Evolutionary conservation across 2,113 vertebrate species (phyloP).

Genomic region (Bubo scandiacus): DNA sequence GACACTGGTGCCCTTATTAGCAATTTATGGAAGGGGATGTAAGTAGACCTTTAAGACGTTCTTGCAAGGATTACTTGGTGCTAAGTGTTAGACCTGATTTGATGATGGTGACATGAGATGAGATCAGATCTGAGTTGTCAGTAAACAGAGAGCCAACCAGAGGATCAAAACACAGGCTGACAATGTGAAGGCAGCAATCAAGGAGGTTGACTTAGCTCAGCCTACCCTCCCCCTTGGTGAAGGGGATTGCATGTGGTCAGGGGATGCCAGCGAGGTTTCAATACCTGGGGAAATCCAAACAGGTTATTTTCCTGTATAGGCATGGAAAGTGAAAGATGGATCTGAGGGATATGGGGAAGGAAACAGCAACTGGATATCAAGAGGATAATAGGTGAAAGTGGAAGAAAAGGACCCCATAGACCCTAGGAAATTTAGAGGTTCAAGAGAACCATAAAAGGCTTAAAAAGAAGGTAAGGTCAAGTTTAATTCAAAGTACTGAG

Average conservation of each 20-base stretch:
- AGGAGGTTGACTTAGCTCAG: neutral
- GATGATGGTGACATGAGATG: neutral
- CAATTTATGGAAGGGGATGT: neutral
- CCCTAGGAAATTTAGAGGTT: neutral
- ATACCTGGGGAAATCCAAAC: neutral
- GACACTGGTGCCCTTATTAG: neutral
- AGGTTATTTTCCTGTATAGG: neutral
- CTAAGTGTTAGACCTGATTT: neutral
- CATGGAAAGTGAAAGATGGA: neutral
- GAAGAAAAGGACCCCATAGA: neutral
- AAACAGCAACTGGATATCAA: neutral
- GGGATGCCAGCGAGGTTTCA: neutral
- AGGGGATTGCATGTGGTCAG: neutral
- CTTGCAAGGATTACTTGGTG: neutral
- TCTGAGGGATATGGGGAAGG: neutral
- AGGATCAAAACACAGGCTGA: neutral
- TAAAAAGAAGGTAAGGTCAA: neutral
- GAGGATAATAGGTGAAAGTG: neutral
- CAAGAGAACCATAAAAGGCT: neutral
- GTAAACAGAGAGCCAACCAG: neutral
- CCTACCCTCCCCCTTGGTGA: neutral
- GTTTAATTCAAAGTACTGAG: neutral
- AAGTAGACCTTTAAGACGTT: neutral
- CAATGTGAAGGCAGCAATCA: neutral
- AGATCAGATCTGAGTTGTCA: neutral